Evolutionary conservation across 1,140 invertebrate species (phyloP), one percentile per base, ranked within the genome.

Genomic region (Papilio aristodemus): DNA sequence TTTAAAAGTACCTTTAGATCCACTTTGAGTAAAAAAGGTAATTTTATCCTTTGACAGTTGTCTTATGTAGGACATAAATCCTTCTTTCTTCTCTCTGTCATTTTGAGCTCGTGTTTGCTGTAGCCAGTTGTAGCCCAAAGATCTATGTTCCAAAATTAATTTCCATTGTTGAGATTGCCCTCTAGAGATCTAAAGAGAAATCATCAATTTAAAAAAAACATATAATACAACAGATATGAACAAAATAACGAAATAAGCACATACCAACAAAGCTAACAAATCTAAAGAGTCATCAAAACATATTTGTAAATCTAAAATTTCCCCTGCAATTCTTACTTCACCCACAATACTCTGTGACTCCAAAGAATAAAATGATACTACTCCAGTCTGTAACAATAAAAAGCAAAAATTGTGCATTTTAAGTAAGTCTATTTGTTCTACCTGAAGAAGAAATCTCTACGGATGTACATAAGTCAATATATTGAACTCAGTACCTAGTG

Each of bases 201-300:
- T n/a, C n/a, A n/a, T n/a, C n/a, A n/a, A n/a, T n/a, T n/a, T 68
- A n/a, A 71, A 70, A 8, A 62, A 68, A 11, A 17, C 43, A 39
- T 54, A 27, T 39, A n/a, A 43, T 2, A 43, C 11, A 25, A 4
- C 36, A 25, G 25, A 22, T 39, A 37, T 14, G 41, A 54, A 43
- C 14, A 37, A 73, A 19, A 3, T 32, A 32, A 32, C 6, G 27
- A 32, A 32, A 32, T 3, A 32, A 3, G 2, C 27, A 2, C 27
- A 2, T 32, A 32, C 89, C 78, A 91, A 69, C 13, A 91, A 74
- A 41, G 87, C 81, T 39, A 91, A 71, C 38, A 91, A 71, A 70
- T 91, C 87, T 11, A 91, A 67, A 8, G 87, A 89, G 69, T 91
- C 89, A 80, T 91, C 89, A 82, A 89, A 89, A 77, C 87, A 91